Base-by-base conservation (phyloP, 1,140 invertebrate species). In the Sycophaga agraensis region DNA sequence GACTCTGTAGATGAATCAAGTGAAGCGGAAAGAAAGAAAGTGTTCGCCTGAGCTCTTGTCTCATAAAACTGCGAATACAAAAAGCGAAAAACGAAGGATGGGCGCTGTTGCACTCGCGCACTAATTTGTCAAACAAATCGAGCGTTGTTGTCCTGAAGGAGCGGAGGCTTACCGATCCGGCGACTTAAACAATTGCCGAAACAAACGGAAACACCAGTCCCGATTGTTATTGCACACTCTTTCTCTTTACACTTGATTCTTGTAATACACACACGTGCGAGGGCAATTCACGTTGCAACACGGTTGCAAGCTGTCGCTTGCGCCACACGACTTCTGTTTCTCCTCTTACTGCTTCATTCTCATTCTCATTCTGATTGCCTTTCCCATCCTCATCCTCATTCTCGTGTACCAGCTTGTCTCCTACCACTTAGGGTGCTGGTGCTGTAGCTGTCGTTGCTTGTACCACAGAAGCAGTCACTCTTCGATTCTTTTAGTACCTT, bases 121-220 rank as follows among this genome's bases (percentile, higher is more conserved):
- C 55, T 35, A 49, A 46, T 57, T 57, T 57, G 45, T 40, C 56
- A 58, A 58, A 58, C 56, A 58, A 58, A 31, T 39, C 12, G 43
- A 39, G 24, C 55, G 46, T 37, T 48, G 55, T 45, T 56, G 42
- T 56, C 31, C 31, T 17, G 35, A 24, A 42, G 17, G 14, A 24
- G 35, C 48, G 48, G 11, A 50, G 48, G 31, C 21, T 9, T 19
- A 17, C 48, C 31, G 48, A 28, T 7, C 48, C 17, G 14, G 31
- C 48, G 48, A 50, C 28, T 14, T 40, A 58, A 58, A 58, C 56
- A 58, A 58, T 58, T 58, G 56, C 24, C 56, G 56, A 58, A 58
- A 58, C 45, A 39, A 57, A 40, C 7, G 21, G 45, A 58, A 58
- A 58, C 45, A 58, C 34, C 55, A 28, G 21, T 21, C 22, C n/a